Evolutionary conservation across 2,888 invertebrate genomes (phyloP).

Genomic region (Malthinus seriepunctatus): DNA sequence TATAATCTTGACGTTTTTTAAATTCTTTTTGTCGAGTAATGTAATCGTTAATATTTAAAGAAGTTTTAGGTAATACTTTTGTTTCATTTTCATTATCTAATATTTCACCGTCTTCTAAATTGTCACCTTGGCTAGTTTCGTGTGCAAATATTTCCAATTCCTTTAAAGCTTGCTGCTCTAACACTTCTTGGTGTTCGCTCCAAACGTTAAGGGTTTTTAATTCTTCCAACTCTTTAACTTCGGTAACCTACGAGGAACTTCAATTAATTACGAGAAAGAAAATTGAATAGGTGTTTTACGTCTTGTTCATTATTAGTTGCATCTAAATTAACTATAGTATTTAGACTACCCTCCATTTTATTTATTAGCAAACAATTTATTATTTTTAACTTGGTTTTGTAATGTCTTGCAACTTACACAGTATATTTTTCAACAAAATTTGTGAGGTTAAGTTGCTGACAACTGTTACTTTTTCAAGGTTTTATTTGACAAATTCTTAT

Average conservation of each 20-base stretch:
- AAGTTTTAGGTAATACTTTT: neutral
- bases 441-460: too few species aligned
- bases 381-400: too few species aligned
- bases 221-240: constrained; percentile 28
- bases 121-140: constrained; percentile 23
- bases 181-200: constrained; percentile 47
- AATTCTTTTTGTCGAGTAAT: constrained; percentile 47
- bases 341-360: too few species aligned
- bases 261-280: neutral
- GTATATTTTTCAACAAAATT: too few species aligned
- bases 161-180: constrained; percentile 51
- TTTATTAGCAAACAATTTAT: too few species aligned
- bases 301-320: too few species aligned
- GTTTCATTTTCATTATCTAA: constrained; percentile 21
- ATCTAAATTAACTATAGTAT: too few species aligned
- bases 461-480: too few species aligned
- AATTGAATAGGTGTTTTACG: neutral
- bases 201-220: constrained; percentile 48
- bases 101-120: constrained; percentile 43
- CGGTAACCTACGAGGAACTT: neutral
- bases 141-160: constrained; percentile 48
- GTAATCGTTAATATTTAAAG: constrained; percentile 44
- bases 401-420: too few species aligned
- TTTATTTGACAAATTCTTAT: too few species aligned
- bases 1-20: constrained; percentile 43